Percentiles rank a stretch among this genome's conserved stretches.
These are phyloP conservation scores for Oreotragus oreotragus DNA, from an alignment of 2,113 vertebrate species.

Conservation along the genomic window DNA sequence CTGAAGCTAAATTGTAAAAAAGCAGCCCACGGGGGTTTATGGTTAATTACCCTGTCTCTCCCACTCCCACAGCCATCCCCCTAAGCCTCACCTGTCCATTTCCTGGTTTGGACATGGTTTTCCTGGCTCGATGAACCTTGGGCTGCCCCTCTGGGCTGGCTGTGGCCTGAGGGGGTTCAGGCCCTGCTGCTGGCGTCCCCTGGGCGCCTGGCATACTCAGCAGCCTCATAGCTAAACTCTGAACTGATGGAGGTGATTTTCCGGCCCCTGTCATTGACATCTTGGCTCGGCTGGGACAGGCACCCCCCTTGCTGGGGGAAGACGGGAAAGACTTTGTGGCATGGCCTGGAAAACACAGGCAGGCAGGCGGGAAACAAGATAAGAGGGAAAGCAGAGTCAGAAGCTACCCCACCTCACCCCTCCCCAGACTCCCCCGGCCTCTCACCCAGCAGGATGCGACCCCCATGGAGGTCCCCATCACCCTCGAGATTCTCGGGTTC, in stretches of 20 bases:
- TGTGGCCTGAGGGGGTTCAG: slow-evolving; percentile 70
- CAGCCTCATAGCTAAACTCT: slow-evolving; percentile 79
- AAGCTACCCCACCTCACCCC: neutral
- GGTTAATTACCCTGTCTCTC: neutral
- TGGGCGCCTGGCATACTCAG: slow-evolving; percentile 73
- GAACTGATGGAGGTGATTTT: slow-evolving; percentile 79
- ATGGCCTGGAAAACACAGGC: slow-evolving; percentile 73
- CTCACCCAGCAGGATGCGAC: slow-evolving; percentile 69
- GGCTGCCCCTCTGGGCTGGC: slow-evolving; percentile 70
- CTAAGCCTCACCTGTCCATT: slow-evolving; percentile 81
- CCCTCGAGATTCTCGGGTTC: slow-evolving; percentile 63
- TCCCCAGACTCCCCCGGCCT: neutral
- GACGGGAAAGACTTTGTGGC: slow-evolving; percentile 85
- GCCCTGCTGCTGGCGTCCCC: slow-evolving; percentile 19
- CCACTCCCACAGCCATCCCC: neutral
- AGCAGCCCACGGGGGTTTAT: neutral
- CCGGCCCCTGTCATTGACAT: slow-evolving; percentile 89
- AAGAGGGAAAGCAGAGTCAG: neutral
- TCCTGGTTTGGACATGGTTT: slow-evolving; percentile 90
- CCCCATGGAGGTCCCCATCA: slow-evolving; percentile 56
- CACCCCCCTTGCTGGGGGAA: slow-evolving; percentile 77
- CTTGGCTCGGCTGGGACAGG: slow-evolving; percentile 84
- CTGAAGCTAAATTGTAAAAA: neutral
- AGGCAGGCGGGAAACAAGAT: neutral
- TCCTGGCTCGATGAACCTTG: slow-evolving; percentile 90